Base-by-base conservation (phyloP, 2,888 invertebrate species). In the Leucoma salicis region DNA sequence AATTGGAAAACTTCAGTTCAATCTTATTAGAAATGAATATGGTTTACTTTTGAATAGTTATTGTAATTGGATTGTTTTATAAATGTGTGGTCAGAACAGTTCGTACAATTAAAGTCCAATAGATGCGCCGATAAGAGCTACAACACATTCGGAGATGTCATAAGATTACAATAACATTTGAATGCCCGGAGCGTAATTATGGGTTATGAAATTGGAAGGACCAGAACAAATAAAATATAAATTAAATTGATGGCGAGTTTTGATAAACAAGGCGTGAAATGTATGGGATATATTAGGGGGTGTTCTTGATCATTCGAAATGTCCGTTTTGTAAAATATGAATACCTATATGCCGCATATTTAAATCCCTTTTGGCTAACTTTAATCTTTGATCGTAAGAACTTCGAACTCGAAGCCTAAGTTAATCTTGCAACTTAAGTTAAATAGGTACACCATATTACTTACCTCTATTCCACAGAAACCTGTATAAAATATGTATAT, bases 221-320 rank as follows among this genome's bases (percentile, higher is more conserved):
- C 49, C 45, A 65, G 44, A 65, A 65, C 63, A 61, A 64, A 64
- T 65, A 60, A 58, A 58, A 53, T 60, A 53, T 60, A 58, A 60
- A 63, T 63, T 53, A 56, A 48, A 47, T 52, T 38, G 48, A 54
- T 55, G 50, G 49, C 45, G 49, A 64, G 43, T 45, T 45, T 31
- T 52, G 60, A 60, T 60, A 55, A 61, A 60, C 46, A 42, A 58
- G 58, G 55, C 59, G 62, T 53, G 35, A 60, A 52, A 41, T 48
- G 39, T 39, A 33, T 35, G 40, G 35, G 35, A 36, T 29, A 34
- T 33, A 35, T 34, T 27, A 13, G 21, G 33, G 34, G 25, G 10
- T 25, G 13, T 25, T 27, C 8, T 10, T 27, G 25, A 14, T 21
- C 2, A 27, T 16, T 28, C 14, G 36, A 31, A 14, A 29, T 27